Evolutionary conservation across 2,797 vertebrate genomes (phyloP).

Genomic region (Tadarida brasiliensis): DNA sequence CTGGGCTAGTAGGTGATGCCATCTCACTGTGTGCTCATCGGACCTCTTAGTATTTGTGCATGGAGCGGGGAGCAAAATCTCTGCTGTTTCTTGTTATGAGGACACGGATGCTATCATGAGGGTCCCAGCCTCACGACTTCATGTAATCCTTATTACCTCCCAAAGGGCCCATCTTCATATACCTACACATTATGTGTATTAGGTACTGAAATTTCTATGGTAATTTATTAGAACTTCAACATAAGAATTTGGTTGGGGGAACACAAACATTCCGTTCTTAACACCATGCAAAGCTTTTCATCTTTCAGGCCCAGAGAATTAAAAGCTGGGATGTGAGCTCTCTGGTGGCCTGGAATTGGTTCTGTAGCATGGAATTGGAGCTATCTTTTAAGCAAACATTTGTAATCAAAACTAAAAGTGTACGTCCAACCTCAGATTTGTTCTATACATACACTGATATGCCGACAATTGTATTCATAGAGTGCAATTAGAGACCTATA

Average conservation of each 20-base stretch:
- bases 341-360: constrained; percentile 21
- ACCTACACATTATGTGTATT: not conserved
- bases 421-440: constrained; percentile 49
- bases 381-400: constrained; percentile 71
- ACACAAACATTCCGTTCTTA: not conserved
- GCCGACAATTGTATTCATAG: constrained; percentile 49
- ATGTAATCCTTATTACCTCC: not conserved
- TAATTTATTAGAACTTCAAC: not conserved
- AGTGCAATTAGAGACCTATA: constrained; percentile 58
- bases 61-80: not conserved
- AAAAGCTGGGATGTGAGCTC: not conserved
- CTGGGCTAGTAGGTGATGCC: not conserved
- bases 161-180: not conserved
- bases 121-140: not conserved
- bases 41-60: not conserved
- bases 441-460: constrained; percentile 58
- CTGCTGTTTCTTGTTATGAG: not conserved
- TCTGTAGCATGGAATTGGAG: constrained; percentile 52
- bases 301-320: constrained; percentile 11
- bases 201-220: not conserved
- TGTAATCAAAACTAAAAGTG: constrained; percentile 58
- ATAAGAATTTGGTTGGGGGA: not conserved
- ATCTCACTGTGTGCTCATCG: not conserved
- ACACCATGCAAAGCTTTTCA: not conserved
- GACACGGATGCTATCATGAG: not conserved